phyloP scores from a whole-genome alignment of 2,888 invertebrate genomes.

The Augiades crinisus region DNA sequence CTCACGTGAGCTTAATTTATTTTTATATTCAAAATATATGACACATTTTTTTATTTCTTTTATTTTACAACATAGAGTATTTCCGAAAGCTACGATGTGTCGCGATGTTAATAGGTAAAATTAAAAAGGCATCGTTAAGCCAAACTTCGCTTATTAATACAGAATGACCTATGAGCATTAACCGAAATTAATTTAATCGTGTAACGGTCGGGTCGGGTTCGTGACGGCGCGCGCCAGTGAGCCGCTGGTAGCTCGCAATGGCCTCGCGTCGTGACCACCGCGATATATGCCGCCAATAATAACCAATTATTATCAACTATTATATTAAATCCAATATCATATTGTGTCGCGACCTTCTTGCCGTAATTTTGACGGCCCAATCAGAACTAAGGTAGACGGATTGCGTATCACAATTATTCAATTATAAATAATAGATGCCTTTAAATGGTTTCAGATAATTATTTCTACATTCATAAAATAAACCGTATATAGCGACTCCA shows the following conservation, averaged over 20 bases:
- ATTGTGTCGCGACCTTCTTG: slow-evolving; percentile 5
- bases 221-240: slow-evolving; percentile 69
- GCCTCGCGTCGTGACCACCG: slow-evolving; percentile 16
- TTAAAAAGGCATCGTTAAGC: too few species aligned
- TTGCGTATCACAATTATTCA: background rate
- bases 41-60: too few species aligned
- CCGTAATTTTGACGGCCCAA: background rate
- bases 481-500: background rate
- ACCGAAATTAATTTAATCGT: slow-evolving; percentile 79
- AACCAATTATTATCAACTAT: slow-evolving; percentile 23
- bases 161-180: slow-evolving; percentile 67
- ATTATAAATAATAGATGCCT: background rate
- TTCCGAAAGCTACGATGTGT: too few species aligned
- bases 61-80: too few species aligned
- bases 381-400: background rate
- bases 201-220: slow-evolving; percentile 69
- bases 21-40: too few species aligned
- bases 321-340: slow-evolving; percentile 14
- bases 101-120: too few species aligned
- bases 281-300: slow-evolving; percentile 22
- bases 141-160: slow-evolving; percentile 11
- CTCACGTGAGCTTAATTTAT: too few species aligned
- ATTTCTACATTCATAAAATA: background rate
- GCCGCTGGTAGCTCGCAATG: slow-evolving; percentile 44
- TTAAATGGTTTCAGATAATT: background rate